A percentile compares a stretch with the other conserved stretches of the same genome.
phyloP scores from a whole-genome alignment of 1,140 invertebrate genomes.

The Brachionus sp. region DNA sequence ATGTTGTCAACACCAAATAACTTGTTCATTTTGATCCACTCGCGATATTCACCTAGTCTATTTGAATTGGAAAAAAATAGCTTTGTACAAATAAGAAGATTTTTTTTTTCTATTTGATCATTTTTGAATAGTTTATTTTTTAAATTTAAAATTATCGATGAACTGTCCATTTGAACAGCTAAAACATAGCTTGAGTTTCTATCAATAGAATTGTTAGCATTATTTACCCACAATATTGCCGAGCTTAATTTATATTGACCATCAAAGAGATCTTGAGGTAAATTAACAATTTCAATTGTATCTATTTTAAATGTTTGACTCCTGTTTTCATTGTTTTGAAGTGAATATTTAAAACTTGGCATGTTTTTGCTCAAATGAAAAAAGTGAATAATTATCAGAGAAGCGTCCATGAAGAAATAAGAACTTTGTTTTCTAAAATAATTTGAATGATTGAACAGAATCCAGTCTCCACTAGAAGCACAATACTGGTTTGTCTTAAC shows the following conservation, averaged over 20 bases:
- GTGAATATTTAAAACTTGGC: neutral
- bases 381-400: neutral
- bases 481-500: neutral
- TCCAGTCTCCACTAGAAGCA: neutral
- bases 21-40: neutral
- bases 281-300: neutral
- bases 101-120: neutral
- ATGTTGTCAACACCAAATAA: neutral
- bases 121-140: neutral
- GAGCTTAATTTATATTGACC: neutral
- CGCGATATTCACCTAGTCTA: neutral
- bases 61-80: neutral
- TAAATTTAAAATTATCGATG: neutral
- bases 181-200: too few relatives aligned
- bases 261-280: neutral
- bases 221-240: neutral
- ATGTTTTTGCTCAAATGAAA: neutral
- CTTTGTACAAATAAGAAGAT: neutral
- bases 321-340: neutral
- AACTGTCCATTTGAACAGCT: neutral
- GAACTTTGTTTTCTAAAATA: neutral
- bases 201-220: too few relatives aligned
- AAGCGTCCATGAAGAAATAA: neutral
- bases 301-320: neutral
- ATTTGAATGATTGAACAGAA: neutral